Base-by-base conservation (phyloP, 92 coral and sea anemone genomes). In the Epizoanthus illoricatus region DNA sequence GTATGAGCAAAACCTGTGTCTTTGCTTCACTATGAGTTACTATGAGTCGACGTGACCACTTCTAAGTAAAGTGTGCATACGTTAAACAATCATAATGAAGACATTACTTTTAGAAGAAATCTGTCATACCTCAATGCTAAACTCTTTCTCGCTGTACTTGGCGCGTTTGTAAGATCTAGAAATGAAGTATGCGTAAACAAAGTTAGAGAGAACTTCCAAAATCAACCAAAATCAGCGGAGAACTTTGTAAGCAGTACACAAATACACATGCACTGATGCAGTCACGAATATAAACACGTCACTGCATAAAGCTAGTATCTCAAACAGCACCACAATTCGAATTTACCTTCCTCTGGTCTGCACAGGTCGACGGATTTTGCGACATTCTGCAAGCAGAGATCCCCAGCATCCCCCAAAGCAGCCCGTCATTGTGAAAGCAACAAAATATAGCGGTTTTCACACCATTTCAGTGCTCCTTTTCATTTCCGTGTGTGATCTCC, bases 381-480 rank as follows among this genome's bases (percentile, higher is more conserved):
- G 79, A 7, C 91, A 18, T 74, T 90, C 93, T 62, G 91, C 98
- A 17, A 91, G 81, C 47, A 96, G 85, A 47, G 93, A 82, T 7
- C 92, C 89, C 99, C 99, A 96, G 20, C 99, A 96, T 52, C 94
- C 93, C 33, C 89, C 78, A 84, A 89, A 86, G 81, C 97, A 93
- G 65, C 97, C 86, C 19, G 94, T 83, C 97, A 93, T 93, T 40
- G 60, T 71, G 24, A 21, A 63, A 23, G 10, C 17, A 78, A 78
- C 65, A 43, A 78, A 63, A 62, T 78, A 71, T 45, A 20, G 21
- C 43, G 40, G 15, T 45, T 1, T 70, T 63, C 82, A 78, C 24
- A 42, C 58, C 82, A 78, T 78, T 63, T 78, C 60, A 4, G 58
- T 41, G 57, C 24, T 43, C 18, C 12, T 70, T 70, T 49, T 45